Base-by-base conservation (phyloP, 2,888 invertebrate genomes). In the Eristalis pertinax region DNA sequence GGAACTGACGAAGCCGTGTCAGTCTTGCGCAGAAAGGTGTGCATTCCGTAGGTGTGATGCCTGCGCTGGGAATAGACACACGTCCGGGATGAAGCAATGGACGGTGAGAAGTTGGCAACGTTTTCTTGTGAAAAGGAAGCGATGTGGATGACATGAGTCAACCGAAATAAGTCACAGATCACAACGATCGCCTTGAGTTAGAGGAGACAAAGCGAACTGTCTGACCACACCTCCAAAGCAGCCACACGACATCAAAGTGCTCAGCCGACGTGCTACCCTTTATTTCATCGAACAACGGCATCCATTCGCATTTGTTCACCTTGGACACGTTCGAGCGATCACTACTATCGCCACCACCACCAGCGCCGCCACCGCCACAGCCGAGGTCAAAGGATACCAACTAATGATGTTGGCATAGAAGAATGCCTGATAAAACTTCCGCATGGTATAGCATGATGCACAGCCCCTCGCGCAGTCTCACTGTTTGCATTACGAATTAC, bases 401-500 rank as follows among this genome's bases (percentile, higher is more conserved):
- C 87, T 87, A 87, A 87, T 87, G 87, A 87, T 84, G 87, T 87
- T 80, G 84, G 75, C 38, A 87, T 69, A 83, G 79, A 84, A 86
- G 84, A 87, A 87, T 87, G 76, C 84, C 68, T 29, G 87, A 87
- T 87, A 87, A 87, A 79, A 87, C 87, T 87, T 87, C 87, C 87
- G 87, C 87, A 79, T 87, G 87, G 84, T 83, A 78, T 60, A 7
- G 62, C 22, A n/a, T 41, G 32, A 24, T 72, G 32, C 67, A 19
- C 35, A 56, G 19, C 69, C 24, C 41, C 35, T 63, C 26, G 56
- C 22, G n/a, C 64, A 63, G 58, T 70, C 76, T 77, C 19, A 64
- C 72, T 87, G 84, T 87, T 87, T 87, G 79, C 84, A 87, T 84
- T 87, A 80, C 79, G 84, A 87, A 87, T 87, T 87, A 87, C 79